Conservation (phyloP, 2,797 vertebrate species). For the Oreochromis grahami region DNA sequence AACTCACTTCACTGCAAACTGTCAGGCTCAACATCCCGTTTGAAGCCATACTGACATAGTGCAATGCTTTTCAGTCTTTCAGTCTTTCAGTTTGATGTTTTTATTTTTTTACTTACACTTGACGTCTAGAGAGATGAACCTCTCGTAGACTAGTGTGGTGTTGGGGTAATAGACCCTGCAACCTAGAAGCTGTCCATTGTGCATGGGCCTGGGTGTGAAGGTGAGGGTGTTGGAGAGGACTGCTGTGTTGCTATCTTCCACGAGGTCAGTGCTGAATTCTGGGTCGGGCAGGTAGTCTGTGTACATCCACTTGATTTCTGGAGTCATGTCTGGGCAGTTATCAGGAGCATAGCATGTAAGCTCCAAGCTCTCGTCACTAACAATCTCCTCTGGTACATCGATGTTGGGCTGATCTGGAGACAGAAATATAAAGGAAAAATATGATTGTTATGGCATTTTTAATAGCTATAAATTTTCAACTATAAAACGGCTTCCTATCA, state of each 20-base stretch:
- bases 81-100: background rate
- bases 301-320: constrained; percentile 87
- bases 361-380: constrained; percentile 82
- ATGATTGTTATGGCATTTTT: background rate
- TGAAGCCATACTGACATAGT: background rate
- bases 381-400: constrained; percentile 82
- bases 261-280: constrained; percentile 71
- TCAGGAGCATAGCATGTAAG: constrained; percentile 87
- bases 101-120: constrained; percentile 80
- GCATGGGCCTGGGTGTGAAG: constrained; percentile 84
- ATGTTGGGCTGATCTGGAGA: constrained; percentile 85
- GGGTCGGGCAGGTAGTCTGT: constrained; percentile 84
- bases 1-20: background rate
- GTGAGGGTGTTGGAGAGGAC: constrained; percentile 82
- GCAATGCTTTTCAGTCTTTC: background rate
- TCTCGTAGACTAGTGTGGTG: constrained; percentile 82
- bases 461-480: background rate
- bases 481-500: background rate
- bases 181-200: constrained; percentile 86
- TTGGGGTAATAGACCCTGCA: constrained; percentile 86
- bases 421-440: background rate
- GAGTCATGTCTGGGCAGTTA: constrained; percentile 87
- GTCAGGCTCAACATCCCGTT: background rate
- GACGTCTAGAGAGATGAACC: constrained; percentile 82
- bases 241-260: constrained; percentile 84